Conservation (phyloP, 2,888 invertebrate genomes). For the Melipona beecheii region DNA sequence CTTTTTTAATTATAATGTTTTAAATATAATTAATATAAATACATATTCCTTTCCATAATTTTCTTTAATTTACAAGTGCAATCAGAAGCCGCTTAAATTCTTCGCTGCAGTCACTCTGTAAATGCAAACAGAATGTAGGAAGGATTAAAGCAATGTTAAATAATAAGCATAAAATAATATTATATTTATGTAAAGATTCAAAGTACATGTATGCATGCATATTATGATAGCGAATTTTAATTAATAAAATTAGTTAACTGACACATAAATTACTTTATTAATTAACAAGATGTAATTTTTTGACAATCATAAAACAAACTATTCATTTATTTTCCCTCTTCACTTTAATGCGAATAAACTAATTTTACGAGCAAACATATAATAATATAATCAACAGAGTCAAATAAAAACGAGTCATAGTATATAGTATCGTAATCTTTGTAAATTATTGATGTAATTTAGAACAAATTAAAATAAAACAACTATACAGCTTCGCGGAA, state of each 20-base stretch:
- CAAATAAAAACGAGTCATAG: constrained; percentile 19
- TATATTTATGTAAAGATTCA: constrained; percentile 30
- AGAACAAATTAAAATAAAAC: constrained; percentile 32
- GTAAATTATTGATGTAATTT: constrained; percentile 31
- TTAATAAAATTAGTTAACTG: constrained; percentile 57
- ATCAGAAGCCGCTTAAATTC: constrained; percentile 82
- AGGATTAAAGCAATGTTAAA: constrained; percentile 21
- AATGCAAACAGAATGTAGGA: constrained; percentile 71
- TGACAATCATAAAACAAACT: constrained; percentile 11
- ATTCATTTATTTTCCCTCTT: constrained; percentile 16
- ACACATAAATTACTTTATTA: constrained; percentile 8
- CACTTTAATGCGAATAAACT: constrained; percentile 18
- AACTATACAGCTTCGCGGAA: constrained; percentile 25
- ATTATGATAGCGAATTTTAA: constrained; percentile 29
- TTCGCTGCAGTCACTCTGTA: constrained; percentile 83
- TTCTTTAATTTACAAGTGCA: constrained; percentile 80
- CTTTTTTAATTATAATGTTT: constrained; percentile 28
- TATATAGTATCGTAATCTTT: constrained; percentile 51
- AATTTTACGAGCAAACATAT: constrained; percentile 10
- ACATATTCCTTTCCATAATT: constrained; percentile 48
- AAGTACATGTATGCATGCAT: constrained; percentile 43
- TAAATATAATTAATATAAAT: constrained; percentile 37
- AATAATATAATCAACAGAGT: constrained; percentile 1
- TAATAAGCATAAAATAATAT: constrained; percentile 21
- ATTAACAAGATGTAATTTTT: constrained; percentile 16